Evolutionary conservation across 2,888 invertebrate species (phyloP), one percentile per base, ranked within the genome.

Genomic region (Ceramica pisi): DNA sequence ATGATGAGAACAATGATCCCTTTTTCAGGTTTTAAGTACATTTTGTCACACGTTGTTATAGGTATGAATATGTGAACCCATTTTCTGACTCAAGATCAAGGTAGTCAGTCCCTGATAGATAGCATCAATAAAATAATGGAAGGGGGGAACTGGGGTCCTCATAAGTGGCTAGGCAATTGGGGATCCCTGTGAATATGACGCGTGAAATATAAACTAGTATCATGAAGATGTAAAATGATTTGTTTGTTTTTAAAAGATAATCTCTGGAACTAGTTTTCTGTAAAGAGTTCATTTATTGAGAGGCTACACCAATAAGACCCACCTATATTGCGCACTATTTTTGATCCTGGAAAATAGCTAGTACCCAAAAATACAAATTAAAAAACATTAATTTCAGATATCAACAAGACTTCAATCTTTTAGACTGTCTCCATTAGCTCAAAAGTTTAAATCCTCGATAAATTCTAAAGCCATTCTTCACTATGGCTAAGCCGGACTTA

Each of bases 381-480:
- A n/a, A 5, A 44, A 44, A 44, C 16, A 46, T 19, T 46, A 46
- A 46, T 46, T 46, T 19, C 19, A 44, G 19, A 26, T 50, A 21
- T 62, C 21, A 35, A 31, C 21, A 38, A 21, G 4, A 21, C 10
- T n/a, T 12, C 12, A 38, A 19, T 35, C 2, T 21, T 56, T 21
- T 1, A 21, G 7, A 38, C 12, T 31, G 16, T 16, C 23, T 41
- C 46, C 8, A 9, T 16, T 19, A 48, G 10, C 38, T 12, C 21
- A 38, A 57, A 74, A 67, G 41, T 67, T 55, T 19, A 21, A 62
- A 77, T 55, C 64, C 67, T 81, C 88, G 80, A 90, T 92, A 89
- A 90, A 92, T 91, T 92, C 86, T 83, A 83, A 85, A 88, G 87
- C 86, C 88, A 88, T 92, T 89, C 81, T 81, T 89, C 86, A 90